These are phyloP conservation scores for Eulithis prunata DNA, from an alignment of 2,888 invertebrate species.

Conservation along the genomic window DNA sequence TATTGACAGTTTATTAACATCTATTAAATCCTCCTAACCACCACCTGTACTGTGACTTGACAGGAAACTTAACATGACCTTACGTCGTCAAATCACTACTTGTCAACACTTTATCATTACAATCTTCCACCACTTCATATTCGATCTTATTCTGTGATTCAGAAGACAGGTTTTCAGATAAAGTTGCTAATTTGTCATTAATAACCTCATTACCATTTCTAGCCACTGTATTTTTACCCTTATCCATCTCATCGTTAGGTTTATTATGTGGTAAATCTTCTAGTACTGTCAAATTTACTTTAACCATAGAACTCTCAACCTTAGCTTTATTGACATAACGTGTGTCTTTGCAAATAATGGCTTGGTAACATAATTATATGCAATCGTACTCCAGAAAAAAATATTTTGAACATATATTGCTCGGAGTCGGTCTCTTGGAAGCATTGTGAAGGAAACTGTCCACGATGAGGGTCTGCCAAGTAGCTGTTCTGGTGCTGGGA, in stretches of 20 bases:
- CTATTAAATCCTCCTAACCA: conserved; percentile 25
- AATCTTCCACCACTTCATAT: conserved; percentile 9
- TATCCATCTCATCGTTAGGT: conserved; percentile 14
- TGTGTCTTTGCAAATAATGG: not conserved
- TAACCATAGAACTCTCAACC: conserved; percentile 10
- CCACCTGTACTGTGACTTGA: conserved; percentile 30
- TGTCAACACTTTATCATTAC: conserved; percentile 33
- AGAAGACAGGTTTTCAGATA: not conserved
- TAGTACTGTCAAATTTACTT: conserved; percentile 1
- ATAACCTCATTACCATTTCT: conserved; percentile 14
- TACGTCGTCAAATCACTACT: conserved; percentile 27
- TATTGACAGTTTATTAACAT: conserved; percentile 15
- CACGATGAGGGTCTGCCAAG: conserved; percentile 45
- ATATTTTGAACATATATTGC: conserved; percentile 47
- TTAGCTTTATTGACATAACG: conserved; percentile 11
- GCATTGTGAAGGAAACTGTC: conserved; percentile 37
- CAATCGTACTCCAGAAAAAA: conserved; percentile 44
- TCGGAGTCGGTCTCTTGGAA: conserved; percentile 3
- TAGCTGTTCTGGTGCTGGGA: conserved; percentile 45
- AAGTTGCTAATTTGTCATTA: conserved; percentile 7
- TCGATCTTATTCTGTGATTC: not conserved
- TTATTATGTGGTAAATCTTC: not conserved
- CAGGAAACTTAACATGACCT: conserved; percentile 30
- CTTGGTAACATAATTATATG: conserved; percentile 35
- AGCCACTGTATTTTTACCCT: conserved; percentile 21